Evolutionary conservation across 2,797 vertebrate species (phyloP).

Genomic region (Myoxocephalus aenaeus): DNA sequence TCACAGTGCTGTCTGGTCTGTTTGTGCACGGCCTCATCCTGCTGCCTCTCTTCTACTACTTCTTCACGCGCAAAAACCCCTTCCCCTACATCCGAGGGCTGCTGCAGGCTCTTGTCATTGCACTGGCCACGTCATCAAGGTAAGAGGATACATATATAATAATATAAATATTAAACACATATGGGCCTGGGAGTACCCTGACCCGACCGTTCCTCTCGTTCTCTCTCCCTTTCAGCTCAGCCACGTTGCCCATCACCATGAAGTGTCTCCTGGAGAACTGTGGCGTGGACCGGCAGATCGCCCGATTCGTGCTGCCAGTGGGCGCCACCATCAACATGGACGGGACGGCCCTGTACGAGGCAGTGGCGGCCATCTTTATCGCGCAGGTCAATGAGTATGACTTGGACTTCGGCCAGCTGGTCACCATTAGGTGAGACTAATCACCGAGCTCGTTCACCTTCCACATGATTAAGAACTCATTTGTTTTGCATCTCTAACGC

Average conservation of each 20-base stretch:
- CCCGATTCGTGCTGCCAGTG: constrained; percentile 90
- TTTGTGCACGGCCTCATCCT: constrained; percentile 87
- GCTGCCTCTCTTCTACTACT: constrained; percentile 85
- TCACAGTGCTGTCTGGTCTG: constrained; percentile 88
- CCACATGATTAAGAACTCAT: not conserved
- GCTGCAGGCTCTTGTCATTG: constrained; percentile 91
- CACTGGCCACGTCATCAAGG: constrained; percentile 92
- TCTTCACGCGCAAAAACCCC: constrained; percentile 90
- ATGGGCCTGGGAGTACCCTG: not conserved
- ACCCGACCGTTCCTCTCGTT: not conserved
- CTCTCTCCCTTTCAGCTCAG: constrained; percentile 79
- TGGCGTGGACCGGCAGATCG: constrained; percentile 87
- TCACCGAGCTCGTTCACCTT: not conserved
- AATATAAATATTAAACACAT: not conserved
- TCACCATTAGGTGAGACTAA: constrained; percentile 88
- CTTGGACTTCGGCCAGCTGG: constrained; percentile 90
- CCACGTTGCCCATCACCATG: constrained; percentile 92
- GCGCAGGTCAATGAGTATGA: constrained; percentile 93
- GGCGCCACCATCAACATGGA: constrained; percentile 94
- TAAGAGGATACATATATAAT: too few species aligned
- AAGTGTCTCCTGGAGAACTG: constrained; percentile 94
- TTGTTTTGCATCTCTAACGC: not conserved
- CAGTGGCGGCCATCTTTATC: constrained; percentile 91
- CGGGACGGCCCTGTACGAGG: constrained; percentile 90
- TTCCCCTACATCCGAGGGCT: constrained; percentile 89